These are phyloP conservation scores for Ennomos quercinarius DNA, from an alignment of 2,888 invertebrate genomes.

Conservation along the genomic window DNA sequence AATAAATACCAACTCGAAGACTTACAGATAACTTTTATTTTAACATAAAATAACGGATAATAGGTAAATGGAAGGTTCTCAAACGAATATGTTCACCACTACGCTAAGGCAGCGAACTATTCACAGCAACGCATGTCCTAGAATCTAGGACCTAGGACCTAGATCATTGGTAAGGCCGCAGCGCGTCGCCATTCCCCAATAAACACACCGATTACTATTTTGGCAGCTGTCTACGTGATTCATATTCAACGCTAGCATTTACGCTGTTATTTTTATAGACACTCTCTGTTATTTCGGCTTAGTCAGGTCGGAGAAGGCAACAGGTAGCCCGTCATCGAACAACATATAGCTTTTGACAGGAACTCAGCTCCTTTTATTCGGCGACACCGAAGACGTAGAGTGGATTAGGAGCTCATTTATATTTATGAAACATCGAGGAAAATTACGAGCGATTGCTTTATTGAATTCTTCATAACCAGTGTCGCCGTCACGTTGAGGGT, in stretches of 20 bases:
- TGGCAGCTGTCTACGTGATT: neutral
- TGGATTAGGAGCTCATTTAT: conserved; percentile 35
- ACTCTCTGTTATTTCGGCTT: conserved; percentile 14
- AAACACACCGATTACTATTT: neutral
- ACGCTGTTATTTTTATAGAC: conserved; percentile 2
- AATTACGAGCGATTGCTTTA: conserved; percentile 19
- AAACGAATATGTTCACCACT: too few relatives aligned
- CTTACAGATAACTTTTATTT: too few relatives aligned
- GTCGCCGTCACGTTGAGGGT: conserved; percentile 4
- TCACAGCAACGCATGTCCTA: too few relatives aligned
- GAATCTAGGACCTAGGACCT: too few relatives aligned
- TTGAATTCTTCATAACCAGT: conserved; percentile 22
- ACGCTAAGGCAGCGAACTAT: too few relatives aligned
- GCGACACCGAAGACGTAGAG: conserved; percentile 20
- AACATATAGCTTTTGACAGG: conserved; percentile 45
- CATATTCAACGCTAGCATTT: neutral
- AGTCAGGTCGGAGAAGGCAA: conserved; percentile 36
- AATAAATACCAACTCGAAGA: too few relatives aligned
- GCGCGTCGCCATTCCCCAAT: too few relatives aligned
- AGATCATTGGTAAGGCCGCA: too few relatives aligned
- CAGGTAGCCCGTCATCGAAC: conserved; percentile 43
- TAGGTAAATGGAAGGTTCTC: too few relatives aligned
- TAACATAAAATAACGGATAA: too few relatives aligned
- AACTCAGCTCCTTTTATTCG: conserved; percentile 28
- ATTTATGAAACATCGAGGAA: conserved; percentile 27